Conservation (phyloP, 2,797 vertebrate genomes). For the Ibycter americanus region DNA sequence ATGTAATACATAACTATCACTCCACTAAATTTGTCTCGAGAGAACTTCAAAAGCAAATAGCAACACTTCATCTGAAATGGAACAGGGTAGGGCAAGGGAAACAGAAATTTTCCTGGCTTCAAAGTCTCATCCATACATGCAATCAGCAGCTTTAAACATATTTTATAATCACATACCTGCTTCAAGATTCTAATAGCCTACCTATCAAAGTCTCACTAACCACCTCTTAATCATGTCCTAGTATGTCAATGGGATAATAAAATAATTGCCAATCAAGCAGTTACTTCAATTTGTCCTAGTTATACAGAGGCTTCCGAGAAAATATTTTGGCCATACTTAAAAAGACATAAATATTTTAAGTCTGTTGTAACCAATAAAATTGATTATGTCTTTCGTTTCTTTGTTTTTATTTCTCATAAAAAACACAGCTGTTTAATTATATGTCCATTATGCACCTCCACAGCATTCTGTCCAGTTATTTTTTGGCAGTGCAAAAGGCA, state of each 20-base stretch:
- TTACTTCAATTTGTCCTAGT: neutral
- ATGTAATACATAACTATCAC: neutral
- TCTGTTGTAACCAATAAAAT: neutral
- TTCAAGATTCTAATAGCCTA: neutral
- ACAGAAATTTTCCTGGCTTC: neutral
- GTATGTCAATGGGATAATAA: neutral
- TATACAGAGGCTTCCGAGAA: neutral
- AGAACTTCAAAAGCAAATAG: neutral
- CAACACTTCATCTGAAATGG: neutral
- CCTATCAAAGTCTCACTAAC: neutral
- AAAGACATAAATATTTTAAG: neutral
- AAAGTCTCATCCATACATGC: neutral
- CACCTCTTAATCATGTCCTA: neutral
- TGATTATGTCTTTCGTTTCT: neutral
- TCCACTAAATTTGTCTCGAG: neutral
- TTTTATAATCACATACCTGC: neutral
- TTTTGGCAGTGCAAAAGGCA: neutral
- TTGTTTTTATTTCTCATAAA: neutral
- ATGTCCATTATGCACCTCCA: neutral
- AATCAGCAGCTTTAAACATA: neutral
- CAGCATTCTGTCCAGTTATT: neutral
- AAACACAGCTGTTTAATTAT: neutral
- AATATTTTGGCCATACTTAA: neutral
- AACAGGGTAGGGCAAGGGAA: neutral
- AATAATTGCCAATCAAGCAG: neutral